Base-by-base conservation (phyloP, 2,113 vertebrate species). In the Gymnarchus niloticus region DNA sequence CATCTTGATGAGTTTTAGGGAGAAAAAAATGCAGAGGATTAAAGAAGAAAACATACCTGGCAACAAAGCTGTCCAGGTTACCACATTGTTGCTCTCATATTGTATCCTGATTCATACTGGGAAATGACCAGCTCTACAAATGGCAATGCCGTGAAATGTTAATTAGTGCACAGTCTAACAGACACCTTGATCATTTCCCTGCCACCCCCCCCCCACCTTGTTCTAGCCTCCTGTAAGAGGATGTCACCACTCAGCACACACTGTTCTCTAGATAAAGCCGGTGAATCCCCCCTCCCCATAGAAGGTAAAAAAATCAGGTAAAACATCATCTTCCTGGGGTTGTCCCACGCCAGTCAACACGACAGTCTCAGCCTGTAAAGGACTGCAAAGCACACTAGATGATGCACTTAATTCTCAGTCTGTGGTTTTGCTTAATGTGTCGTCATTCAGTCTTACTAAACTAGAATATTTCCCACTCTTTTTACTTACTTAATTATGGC, bases 321-420 rank as follows among this genome's bases (percentile, higher is more conserved):
- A 76, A 9, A 90, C 84, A 87, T 93, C 93, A 91, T 93, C 88
- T 87, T 86, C 86, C 88, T 91, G 91, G 85, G 90, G 87, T 89
- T 88, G 85, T 91, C 88, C 90, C 92, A 37, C 83, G 86, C 77
- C 85, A 84, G 52, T 86, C 87, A 80, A 82, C 87, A 84, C 85
- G 88, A 88, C 89, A 76, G 82, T 25, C 90, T 48, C 12, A 88
- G 85, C 85, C 87, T 48, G 21, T 48, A 78, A 46, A 48, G 41
- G 52, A 14, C 52, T 54, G 37, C 44, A 78, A 78, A 23, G 21
- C 44, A 21, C 8, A 3, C 44, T n/a, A 46, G 19, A 48, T 25
- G 65, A 73, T 41, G 28, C 37, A 73, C 65, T 69, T 69, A 65
- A 65, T 3, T 37, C 10, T 37, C 28, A 0, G 28, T 69, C 28